phyloP scores from a whole-genome alignment of 2,888 invertebrate species.

The Abrostola triplasia region DNA sequence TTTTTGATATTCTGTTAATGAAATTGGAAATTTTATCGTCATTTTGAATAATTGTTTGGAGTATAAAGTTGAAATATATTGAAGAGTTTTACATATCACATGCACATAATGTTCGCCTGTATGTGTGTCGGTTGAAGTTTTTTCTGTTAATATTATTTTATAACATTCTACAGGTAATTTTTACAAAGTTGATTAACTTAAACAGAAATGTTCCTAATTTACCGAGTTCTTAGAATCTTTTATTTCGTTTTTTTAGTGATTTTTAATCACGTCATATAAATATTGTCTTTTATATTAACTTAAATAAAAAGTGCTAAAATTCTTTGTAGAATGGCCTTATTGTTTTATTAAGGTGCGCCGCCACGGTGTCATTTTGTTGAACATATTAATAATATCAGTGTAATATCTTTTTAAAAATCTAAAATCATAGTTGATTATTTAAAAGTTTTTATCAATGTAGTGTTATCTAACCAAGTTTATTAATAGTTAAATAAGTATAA shows the following conservation, averaged over 20 bases:
- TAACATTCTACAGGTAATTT: slow-evolving; percentile 32
- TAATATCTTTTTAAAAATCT: slow-evolving; percentile 17
- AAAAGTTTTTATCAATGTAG: slow-evolving; percentile 22
- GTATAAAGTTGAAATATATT: slow-evolving; percentile 28
- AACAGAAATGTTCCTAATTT: slow-evolving; percentile 16
- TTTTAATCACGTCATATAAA: too few species aligned
- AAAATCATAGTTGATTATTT: slow-evolving; percentile 9
- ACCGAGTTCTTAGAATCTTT: slow-evolving; percentile 18
- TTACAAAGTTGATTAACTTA: slow-evolving; percentile 26
- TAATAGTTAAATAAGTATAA: not conserved
- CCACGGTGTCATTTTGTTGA: slow-evolving; percentile 2
- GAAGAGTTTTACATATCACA: slow-evolving; percentile 52
- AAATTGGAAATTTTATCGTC: slow-evolving; percentile 27
- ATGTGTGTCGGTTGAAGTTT: not conserved
- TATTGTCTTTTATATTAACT: too few species aligned
- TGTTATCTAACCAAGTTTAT: slow-evolving; percentile 13
- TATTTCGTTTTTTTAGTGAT: not conserved
- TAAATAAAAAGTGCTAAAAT: too few species aligned
- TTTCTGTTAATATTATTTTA: slow-evolving; percentile 9
- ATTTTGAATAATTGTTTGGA: slow-evolving; percentile 22
- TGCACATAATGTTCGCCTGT: slow-evolving; percentile 20
- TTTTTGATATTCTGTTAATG: slow-evolving; percentile 27
- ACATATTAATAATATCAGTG: slow-evolving; percentile 7
- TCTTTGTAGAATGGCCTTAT: slow-evolving; percentile 7
- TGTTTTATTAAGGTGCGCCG: slow-evolving; percentile 16